These are phyloP conservation scores for Conomelus anceps DNA, from an alignment of 2,888 invertebrate genomes.

Conservation along the genomic window DNA sequence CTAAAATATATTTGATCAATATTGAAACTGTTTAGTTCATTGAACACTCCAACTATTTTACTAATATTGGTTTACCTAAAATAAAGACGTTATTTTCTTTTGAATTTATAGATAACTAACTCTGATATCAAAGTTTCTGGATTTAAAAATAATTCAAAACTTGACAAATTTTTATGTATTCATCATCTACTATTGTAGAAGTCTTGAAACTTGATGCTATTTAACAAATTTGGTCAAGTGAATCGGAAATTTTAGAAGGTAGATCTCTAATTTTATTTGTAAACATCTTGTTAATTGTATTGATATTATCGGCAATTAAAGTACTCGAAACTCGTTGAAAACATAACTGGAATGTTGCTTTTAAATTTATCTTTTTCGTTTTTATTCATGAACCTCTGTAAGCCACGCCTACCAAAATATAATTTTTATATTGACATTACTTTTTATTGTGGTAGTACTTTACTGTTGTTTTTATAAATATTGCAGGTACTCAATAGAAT, in stretches of 20 bases:
- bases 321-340: background rate
- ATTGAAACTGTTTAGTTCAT: background rate
- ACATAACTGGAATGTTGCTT: background rate
- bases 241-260: background rate
- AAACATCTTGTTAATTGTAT: background rate
- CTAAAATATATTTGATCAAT: background rate
- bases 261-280: background rate
- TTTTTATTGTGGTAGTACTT: too few species aligned
- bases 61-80: background rate
- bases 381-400: background rate
- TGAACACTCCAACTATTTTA: background rate
- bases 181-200: background rate
- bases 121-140: background rate
- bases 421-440: too few species aligned
- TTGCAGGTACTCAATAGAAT: too few species aligned
- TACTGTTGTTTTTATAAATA: too few species aligned
- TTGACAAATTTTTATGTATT: background rate
- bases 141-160: background rate
- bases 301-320: background rate
- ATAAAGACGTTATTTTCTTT: background rate
- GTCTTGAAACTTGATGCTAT: background rate
- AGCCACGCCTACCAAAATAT: background rate
- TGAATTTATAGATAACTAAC: background rate
- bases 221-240: background rate
- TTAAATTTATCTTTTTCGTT: background rate